Evolutionary conservation across 2,113 vertebrate species (phyloP).

Genomic region (Genyomyrus donnyi): DNA sequence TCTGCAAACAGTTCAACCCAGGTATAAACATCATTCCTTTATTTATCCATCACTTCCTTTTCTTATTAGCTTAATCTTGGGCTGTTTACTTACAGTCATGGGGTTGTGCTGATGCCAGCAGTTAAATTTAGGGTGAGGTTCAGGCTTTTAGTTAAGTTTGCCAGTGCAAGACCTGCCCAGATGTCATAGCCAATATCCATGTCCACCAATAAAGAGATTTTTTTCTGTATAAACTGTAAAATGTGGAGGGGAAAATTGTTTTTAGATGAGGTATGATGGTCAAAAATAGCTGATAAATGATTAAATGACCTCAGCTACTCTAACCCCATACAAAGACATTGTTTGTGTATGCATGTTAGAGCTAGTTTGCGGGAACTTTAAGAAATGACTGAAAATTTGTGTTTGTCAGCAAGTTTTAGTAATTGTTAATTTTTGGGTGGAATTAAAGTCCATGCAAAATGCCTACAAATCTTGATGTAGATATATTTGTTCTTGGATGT

Average conservation of each 20-base stretch:
- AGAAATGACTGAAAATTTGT: neutral
- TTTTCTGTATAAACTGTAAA: neutral
- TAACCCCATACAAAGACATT: neutral
- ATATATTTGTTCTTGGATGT: neutral
- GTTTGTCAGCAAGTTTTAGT: neutral
- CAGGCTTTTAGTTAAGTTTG: neutral
- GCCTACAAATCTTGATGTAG: neutral
- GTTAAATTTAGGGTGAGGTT: neutral
- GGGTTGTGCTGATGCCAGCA: neutral
- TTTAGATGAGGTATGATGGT: neutral
- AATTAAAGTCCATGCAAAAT: neutral
- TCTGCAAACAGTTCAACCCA: constrained; percentile 49
- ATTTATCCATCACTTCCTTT: neutral
- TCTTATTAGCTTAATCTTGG: neutral
- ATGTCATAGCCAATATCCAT: neutral
- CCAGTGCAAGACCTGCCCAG: neutral
- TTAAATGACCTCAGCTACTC: neutral
- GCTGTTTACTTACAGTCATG: neutral
- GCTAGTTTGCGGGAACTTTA: neutral
- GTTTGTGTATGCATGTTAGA: neutral
- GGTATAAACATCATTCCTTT: constrained; percentile 44
- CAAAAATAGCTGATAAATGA: neutral
- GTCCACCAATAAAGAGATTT: neutral
- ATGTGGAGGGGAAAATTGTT: neutral
- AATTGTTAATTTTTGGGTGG: neutral